Evolutionary conservation across 2,888 invertebrate genomes (phyloP), one percentile per base, ranked within the genome.

Genomic region (Clepsis dumicolana): DNA sequence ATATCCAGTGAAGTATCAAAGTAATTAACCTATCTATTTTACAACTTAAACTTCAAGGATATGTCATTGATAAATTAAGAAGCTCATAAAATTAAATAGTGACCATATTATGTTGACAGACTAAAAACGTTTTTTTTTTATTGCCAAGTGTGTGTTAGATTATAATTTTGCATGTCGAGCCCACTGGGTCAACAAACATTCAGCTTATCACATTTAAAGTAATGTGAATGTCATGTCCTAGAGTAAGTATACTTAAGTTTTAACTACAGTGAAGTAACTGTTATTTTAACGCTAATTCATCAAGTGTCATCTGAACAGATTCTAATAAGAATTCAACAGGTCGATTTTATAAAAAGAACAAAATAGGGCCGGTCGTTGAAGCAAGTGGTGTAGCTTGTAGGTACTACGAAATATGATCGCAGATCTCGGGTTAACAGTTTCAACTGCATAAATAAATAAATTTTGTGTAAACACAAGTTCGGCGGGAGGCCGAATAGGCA

Each of bases 301-400:
- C 24, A 21, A 52, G 32, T 41, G 8, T 21, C 12, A 35, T 8
- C 21, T 18, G 59, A 70, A 25, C 24, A 70, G 27, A 73, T 69
- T 82, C 80, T 68, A 78, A 83, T 74, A 83, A 75, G 84, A 85
- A 75, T 85, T 82, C 35, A 72, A 76, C 62, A 70, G 60, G 82
- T 57, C 61, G 56, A 70, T 60, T 64, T 32, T 63, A 63, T 74
- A 73, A 32, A 50, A 63, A 41, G 53, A 41, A 63, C 18, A 38
- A 56, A n/a, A 61, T 25, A 68, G 41, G 63, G 44, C 63, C 68
- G 63, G 64, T 64, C 63, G 24, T 21, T 8, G 44, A 44, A n/a
- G 48, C 21, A 24, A 24, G 38, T 7, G 29, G 29, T 7, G 29
- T 1, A 16, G n/a, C 21, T 2, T 52, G 24, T 38, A 52, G n/a